phyloP scores from a whole-genome alignment of 2,113 vertebrate genomes.

The Felis chaus region DNA sequence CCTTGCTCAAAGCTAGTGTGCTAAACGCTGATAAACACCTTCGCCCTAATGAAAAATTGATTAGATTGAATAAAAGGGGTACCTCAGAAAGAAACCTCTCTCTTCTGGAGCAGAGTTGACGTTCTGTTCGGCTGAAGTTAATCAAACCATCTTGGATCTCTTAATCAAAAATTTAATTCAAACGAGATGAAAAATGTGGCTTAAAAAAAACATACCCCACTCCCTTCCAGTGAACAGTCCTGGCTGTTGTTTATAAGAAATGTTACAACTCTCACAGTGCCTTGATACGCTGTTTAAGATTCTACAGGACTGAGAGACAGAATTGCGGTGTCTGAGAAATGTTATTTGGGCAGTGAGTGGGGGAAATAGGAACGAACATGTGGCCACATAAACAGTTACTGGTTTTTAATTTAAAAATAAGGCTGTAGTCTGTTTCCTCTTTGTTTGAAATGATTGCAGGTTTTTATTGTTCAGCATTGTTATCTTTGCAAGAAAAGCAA shows the following conservation, averaged over 20 bases:
- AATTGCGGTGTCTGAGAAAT: neutral
- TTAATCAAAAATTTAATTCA: conserved; percentile 87
- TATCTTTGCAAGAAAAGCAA: conserved; percentile 64
- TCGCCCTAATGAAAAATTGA: conserved; percentile 99
- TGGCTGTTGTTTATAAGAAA: conserved; percentile 56
- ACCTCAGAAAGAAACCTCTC: conserved; percentile 83
- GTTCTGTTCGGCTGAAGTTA: conserved; percentile 84
- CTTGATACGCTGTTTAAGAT: neutral
- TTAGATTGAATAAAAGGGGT: conserved; percentile 91
- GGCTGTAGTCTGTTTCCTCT: conserved; percentile 14
- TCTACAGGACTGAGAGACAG: neutral
- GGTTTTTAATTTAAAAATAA: neutral
- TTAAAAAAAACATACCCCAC: conserved; percentile 41
- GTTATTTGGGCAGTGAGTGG: neutral
- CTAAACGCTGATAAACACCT: conserved; percentile 99
- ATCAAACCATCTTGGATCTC: conserved; percentile 85
- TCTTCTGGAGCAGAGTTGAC: conserved; percentile 72
- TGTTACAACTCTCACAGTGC: neutral
- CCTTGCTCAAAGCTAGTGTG: conserved; percentile 93
- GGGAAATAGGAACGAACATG: neutral
- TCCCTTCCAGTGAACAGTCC: conserved; percentile 45
- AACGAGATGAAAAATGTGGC: conserved; percentile 77
- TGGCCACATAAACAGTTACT: neutral
- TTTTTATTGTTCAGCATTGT: conserved; percentile 50
- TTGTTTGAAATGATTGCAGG: conserved; percentile 64